Base-by-base conservation (phyloP, 2,113 vertebrate genomes). In the Sorex fumeus region DNA sequence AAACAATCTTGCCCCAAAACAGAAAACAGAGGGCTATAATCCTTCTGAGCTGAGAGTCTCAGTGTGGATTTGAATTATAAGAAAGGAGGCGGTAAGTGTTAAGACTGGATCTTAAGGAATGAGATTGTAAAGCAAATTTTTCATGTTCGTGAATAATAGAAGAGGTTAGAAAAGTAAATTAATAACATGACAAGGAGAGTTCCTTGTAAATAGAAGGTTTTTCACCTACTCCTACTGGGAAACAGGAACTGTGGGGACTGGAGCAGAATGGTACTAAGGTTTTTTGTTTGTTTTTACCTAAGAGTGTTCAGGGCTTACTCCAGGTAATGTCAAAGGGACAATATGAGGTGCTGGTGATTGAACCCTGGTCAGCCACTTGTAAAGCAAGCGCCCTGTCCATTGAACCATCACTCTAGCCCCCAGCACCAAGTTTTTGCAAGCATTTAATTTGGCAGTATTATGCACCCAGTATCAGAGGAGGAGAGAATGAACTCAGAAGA, bases 1-100 rank as follows among this genome's bases (percentile, higher is more conserved):
- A 90, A 87, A 53, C 30, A 88, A 74, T 32, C 69, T 88, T 92
- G 50, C 34, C 76, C 60, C 60, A 95, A 81, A 64, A 53, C 30
- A 36, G 27, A 84, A 75, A 84, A 74, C 75, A 90, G 43, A 79
- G 18, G 64, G 5, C 16, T 32, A 69, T 16, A 34, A 19, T 53
- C 84, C 71, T 81, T 71, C 53, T 53, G 53, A 71, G 40, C 4
- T 23, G 43, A 28, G 34, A 1, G 5, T 12, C 15, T 67, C 3
- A 10, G 1, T 15, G 23, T 28, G 6, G 2, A 2, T 32, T 25
- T 32, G 32, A 77, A 34, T 36, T 47, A 50, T 2, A 36, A 75
- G 27, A 88, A 89, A 84, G 62, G 27, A 79, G 23, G 40, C 28
- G 19, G 4, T 30, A 19, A n/a, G 12, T 43, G 9, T 47, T 60